Base-by-base conservation (phyloP, 2,113 vertebrate genomes). In the Sisor rabdophorus region DNA sequence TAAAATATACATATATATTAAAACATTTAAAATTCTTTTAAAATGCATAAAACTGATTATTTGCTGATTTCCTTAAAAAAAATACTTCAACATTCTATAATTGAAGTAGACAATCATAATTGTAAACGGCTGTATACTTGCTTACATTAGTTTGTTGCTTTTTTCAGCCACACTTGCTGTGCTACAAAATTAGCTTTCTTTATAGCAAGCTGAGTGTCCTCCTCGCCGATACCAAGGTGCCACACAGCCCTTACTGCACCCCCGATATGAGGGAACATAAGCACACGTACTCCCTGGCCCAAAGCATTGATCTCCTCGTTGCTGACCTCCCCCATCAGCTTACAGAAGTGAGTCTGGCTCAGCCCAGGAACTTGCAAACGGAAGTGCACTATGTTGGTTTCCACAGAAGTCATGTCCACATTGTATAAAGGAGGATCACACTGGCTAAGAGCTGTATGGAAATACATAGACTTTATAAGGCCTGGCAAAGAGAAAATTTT, bases 301-400 rank as follows among this genome's bases (percentile, higher is more conserved):
- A 88, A 79, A 52, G 82, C 86, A 0, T 84, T 89, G 78, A 84
- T 54, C 85, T 95, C 93, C 3, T 85, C 90, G 0, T 89, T 12
- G 0, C 84, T 89, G 64, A 93, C 86, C 0, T 83, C 68, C 58
- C 17, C 80, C 88, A 95, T 89, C 28, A 30, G 82, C 4, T 75
- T 12, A 0, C 95, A 95, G 84, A 95, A 92, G 55, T 93, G 86
- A 0, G n/a, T 0, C 0, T 94, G 87, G 16, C 79, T 86, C 4
- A 83, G 76, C 40, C 82, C 74, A 0, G 61, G 44, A 26, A 80
- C 87, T 3, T 11, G 55, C 0, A 88, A 0, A 3, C 4, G 0
- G 71, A 94, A 88, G 71, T 92, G 86, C 81, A 94, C 79, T 0
- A 94, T 91, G 88, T 95, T 94, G 8, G 93, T 95, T 84, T 95